A percentile compares a stretch with the other conserved stretches of the same genome.
Conservation (phyloP, 2,888 invertebrate species). For the Patella caerulea region DNA sequence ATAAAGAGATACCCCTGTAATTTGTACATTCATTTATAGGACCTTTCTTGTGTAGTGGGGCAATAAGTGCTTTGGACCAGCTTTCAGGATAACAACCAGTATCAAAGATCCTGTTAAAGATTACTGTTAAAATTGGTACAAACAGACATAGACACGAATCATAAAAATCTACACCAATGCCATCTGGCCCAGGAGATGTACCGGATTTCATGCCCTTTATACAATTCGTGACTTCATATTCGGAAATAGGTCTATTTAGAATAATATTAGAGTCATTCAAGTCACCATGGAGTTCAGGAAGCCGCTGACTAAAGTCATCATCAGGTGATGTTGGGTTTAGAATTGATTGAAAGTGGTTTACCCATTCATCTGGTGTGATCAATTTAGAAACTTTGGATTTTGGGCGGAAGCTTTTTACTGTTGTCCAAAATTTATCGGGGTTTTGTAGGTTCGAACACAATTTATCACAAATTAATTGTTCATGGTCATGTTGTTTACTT, state of each 20-base stretch:
- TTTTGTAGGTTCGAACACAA: background rate
- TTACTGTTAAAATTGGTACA: background rate
- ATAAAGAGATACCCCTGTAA: slow-evolving; percentile 26
- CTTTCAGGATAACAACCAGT: slow-evolving; percentile 21
- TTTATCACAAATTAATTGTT: background rate
- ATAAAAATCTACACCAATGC: slow-evolving; percentile 18
- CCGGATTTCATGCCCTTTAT: slow-evolving; percentile 13
- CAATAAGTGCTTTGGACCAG: slow-evolving; percentile 21
- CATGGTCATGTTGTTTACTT: background rate
- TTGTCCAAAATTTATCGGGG: background rate
- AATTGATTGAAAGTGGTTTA: background rate
- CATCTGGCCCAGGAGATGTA: slow-evolving; percentile 15
- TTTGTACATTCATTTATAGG: slow-evolving; percentile 11
- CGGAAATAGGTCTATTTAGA: slow-evolving; percentile 5
- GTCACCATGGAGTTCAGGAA: no score
- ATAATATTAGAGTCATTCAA: background rate
- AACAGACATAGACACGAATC: slow-evolving; percentile 14
- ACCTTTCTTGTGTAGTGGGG: slow-evolving; percentile 29
- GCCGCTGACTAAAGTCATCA: no score
- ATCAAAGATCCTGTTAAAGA: slow-evolving; percentile 24
- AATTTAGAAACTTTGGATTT: background rate
- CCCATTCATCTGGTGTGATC: background rate
- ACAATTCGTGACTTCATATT: background rate
- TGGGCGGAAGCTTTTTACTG: background rate
- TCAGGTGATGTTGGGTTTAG: background rate